Evolutionary conservation across 2,888 invertebrate genomes (phyloP).

Genomic region (Acleris holmiana): DNA sequence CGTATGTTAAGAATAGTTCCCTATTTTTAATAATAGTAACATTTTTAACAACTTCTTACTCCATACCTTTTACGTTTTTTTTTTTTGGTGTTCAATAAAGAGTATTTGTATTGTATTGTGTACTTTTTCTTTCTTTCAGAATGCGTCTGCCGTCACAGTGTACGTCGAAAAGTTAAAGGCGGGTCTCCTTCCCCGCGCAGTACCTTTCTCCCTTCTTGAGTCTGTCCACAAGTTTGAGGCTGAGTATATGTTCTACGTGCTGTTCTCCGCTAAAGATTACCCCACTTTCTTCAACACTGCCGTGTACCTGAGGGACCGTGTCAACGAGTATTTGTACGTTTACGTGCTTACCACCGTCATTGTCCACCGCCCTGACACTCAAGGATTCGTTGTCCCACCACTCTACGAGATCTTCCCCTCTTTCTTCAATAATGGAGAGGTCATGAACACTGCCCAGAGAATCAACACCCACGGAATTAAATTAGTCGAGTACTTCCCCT

Average conservation of each 20-base stretch:
- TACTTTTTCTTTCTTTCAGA: slow-evolving; percentile 70
- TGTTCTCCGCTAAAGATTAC: slow-evolving; percentile 89
- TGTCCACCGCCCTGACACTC: slow-evolving; percentile 86
- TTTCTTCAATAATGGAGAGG: slow-evolving; percentile 87
- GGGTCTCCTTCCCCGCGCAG: slow-evolving; percentile 82
- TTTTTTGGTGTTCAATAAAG: no score
- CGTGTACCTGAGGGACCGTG: slow-evolving; percentile 86
- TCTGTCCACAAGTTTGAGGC: slow-evolving; percentile 86
- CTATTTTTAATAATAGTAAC: no score
- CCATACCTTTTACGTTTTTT: neutral
- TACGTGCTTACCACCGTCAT: slow-evolving; percentile 86
- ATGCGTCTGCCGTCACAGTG: slow-evolving; percentile 80
- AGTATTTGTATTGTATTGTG: no score
- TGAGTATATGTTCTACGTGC: slow-evolving; percentile 86
- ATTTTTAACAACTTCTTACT: no score
- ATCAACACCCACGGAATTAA: slow-evolving; percentile 74
- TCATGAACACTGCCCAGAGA: slow-evolving; percentile 87
- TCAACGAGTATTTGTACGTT: slow-evolving; percentile 89
- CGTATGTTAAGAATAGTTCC: slow-evolving; percentile 55
- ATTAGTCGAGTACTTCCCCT: slow-evolving; percentile 59
- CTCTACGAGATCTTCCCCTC: slow-evolving; percentile 90
- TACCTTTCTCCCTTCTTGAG: slow-evolving; percentile 84
- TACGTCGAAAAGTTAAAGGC: slow-evolving; percentile 81
- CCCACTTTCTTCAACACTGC: slow-evolving; percentile 88
- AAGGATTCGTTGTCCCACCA: slow-evolving; percentile 87